phyloP scores from a whole-genome alignment of 2,888 invertebrate genomes.

The Empis livida region DNA sequence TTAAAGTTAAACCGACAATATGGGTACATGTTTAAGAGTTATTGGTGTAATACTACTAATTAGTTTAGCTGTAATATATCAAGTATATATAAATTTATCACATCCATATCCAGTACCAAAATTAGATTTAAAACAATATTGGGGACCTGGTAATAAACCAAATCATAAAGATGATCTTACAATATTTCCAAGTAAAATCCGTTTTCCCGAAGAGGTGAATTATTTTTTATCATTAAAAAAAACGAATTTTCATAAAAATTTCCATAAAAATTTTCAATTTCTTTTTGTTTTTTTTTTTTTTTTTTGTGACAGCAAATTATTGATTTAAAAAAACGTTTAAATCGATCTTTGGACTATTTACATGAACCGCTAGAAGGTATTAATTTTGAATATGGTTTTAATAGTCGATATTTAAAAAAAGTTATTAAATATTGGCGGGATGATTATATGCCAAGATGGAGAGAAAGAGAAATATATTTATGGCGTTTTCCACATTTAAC shows the following conservation, averaged over 20 bases:
- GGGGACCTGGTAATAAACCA: constrained; percentile 27
- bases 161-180: constrained; percentile 23
- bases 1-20: background rate
- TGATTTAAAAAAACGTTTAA: constrained; percentile 47
- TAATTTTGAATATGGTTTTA: constrained; percentile 72
- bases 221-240: too few species aligned
- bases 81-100: constrained; percentile 24
- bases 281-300: background rate
- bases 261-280: background rate
- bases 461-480: constrained; percentile 50
- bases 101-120: constrained; percentile 24
- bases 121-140: constrained; percentile 26
- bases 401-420: constrained; percentile 49
- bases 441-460: constrained; percentile 54
- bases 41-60: constrained; percentile 20
- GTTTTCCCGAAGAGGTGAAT: constrained; percentile 12
- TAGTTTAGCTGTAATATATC: constrained; percentile 21
- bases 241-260: too few species aligned
- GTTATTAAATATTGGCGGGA: constrained; percentile 68
- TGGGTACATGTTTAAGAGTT: constrained; percentile 18
- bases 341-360: constrained; percentile 37
- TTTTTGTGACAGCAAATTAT: constrained; percentile 38
- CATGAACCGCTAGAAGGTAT: constrained; percentile 49
- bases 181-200: constrained; percentile 5
- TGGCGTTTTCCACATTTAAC: constrained; percentile 62